phyloP scores from a whole-genome alignment of 2,113 vertebrate genomes.

The Cyphomyrus plagiostoma region DNA sequence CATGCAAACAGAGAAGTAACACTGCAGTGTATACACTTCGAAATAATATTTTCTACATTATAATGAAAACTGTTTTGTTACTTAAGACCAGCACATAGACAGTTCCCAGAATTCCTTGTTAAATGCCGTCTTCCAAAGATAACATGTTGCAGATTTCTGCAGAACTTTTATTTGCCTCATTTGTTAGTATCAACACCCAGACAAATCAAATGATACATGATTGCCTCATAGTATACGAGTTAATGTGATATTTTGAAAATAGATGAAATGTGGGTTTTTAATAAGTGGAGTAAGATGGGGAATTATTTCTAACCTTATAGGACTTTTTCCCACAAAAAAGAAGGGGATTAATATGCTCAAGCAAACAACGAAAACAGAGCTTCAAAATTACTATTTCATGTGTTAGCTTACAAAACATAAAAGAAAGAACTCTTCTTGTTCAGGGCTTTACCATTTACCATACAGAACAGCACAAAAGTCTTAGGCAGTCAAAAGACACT shows the following conservation, averaged over 20 bases:
- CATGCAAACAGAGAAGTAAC: not conserved
- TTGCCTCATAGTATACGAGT: not conserved
- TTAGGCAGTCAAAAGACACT: not conserved
- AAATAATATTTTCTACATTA: not conserved
- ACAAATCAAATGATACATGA: not conserved
- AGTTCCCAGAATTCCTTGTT: not conserved
- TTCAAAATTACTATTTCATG: constrained; percentile 13
- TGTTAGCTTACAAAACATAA: constrained; percentile 20
- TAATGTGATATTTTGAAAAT: not conserved
- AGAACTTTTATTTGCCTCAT: not conserved
- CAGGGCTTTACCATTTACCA: constrained; percentile 7
- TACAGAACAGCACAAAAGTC: not conserved
- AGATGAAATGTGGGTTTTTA: not conserved
- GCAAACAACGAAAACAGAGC: not conserved
- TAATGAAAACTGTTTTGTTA: not conserved
- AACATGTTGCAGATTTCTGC: not conserved
- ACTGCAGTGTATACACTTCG: not conserved
- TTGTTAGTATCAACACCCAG: not conserved
- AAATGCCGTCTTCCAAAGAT: not conserved
- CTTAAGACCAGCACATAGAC: not conserved
- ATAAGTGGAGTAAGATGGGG: not conserved
- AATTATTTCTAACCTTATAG: constrained; percentile 5
- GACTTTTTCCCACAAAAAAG: not conserved
- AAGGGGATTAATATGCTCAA: not conserved
- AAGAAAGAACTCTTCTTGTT: constrained; percentile 20